Evolutionary conservation across 2,888 invertebrate species (phyloP), one percentile per base, ranked within the genome.

Genomic region (Cephus sareptanus): DNA sequence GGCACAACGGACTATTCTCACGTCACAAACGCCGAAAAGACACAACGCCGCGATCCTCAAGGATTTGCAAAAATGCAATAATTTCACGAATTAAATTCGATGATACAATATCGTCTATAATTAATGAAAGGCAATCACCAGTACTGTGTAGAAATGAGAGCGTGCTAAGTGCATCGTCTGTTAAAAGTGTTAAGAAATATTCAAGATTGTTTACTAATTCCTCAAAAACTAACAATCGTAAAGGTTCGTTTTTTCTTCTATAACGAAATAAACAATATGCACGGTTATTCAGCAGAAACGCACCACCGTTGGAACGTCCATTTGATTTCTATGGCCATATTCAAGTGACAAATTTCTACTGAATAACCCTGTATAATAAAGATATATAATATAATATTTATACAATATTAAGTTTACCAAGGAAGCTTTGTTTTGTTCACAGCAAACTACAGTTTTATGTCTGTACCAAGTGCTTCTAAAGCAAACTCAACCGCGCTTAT

Each of bases 151-250:
- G 40, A 40, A 15, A 15, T 40, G 23, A 30, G n/a, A 56, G 40
- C 12, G 11, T 30, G 68, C 13, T 78, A 30, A 75, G 73, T 68
- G 4, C 73, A 0, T 75, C 78, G 31, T 81, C 73, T 68, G 35
- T n/a, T 9, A 85, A 81, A 81, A 82, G 83, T 74, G 79, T 78
- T 4, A 85, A 83, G 75, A 89, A 87, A 80, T 90, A 90, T 80
- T 87, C 89, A 1, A 82, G 88, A 77, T 78, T 90, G 74, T 90
- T 90, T 85, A 85, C 85, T 4, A 78, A 76, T 75, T 40, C 15
- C 6, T 15, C 40, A 40, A 40, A 40, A 15, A 40, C 6, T 15
- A 76, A 11, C 13, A 80, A 35, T 75, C 40, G 15, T 15, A 40
- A 40, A 40, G 40, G 40, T 40, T 40, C 4, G 40, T 15, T 15